Base-by-base conservation (phyloP, 2,113 vertebrate genomes). In the Nycticebus coucang region DNA sequence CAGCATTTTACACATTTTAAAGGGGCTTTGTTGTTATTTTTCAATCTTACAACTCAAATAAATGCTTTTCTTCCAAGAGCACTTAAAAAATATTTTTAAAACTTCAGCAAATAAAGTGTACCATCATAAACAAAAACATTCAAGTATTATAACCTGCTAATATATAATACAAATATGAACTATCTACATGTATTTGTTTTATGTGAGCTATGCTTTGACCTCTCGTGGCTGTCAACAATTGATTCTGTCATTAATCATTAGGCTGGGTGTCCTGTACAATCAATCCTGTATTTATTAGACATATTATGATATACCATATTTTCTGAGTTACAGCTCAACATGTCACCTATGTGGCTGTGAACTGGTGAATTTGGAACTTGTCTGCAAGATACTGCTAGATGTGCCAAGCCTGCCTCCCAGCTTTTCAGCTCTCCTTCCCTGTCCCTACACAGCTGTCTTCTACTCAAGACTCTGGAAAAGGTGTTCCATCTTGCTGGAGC, bases 81-180 rank as follows among this genome's bases (percentile, higher is more conserved):
- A 90, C 64, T 89, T 87, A 88, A 93, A 78, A 62, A 91, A 75
- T 81, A 93, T 21, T 91, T 88, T 64, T 22, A 91, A 28, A 89
- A 89, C n/a, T 77, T 88, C 10, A 89, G 45, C 41, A 88, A 77
- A 57, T 89, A 30, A 41, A 87, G 19, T 66, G 8, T 35, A 93
- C 11, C 41, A 53, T n/a, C 79, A 85, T 53, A 92, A 95, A 84
- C 41, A 91, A 95, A 92, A 72, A 69, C 30, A 53, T 45, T 57
- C 9, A 5, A 78, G 8, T 60, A 60, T 41, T 62, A 15, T 62
- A 68, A 75, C 10, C 26, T 74, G 60, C 21, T 79, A 74, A 72
- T 35, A 68, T 37, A 50, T 37, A 64, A 79, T 9, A 66, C 14
- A 74, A 90, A 72, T 11, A 72, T 28, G 22, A 83, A 55, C 24